Conservation (phyloP, 2,888 invertebrate species). For the Rotaria magnacalcarata region DNA sequence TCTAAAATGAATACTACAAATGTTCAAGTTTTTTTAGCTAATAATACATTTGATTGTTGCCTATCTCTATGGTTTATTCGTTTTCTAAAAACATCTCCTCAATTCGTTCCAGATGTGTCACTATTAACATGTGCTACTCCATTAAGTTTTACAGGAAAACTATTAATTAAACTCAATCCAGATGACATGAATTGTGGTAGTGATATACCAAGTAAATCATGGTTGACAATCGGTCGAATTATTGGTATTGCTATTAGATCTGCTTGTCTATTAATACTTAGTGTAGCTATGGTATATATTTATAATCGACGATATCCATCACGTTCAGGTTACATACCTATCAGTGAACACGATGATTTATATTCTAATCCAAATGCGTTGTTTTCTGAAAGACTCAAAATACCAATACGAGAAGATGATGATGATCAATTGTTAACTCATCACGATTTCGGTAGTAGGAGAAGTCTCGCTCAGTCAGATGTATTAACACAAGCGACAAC, state of each 20-base stretch:
- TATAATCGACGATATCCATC: not conserved
- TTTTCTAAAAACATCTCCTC: not conserved
- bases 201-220: not conserved
- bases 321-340: not conserved
- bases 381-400: not conserved
- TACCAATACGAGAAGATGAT: not conserved
- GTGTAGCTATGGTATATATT: not conserved
- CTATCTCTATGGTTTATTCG: not conserved
- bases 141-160: not conserved
- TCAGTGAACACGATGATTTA: not conserved
- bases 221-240: not conserved
- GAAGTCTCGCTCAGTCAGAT: not conserved
- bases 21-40: not conserved
- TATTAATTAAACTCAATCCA: not conserved
- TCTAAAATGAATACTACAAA: not conserved
- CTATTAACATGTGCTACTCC: not conserved
- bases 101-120: not conserved
- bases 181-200: not conserved
- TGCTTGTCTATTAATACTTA: not conserved
- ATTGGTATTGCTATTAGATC: not conserved
- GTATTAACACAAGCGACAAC: not conserved
- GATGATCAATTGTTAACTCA: not conserved
- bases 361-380: not conserved
- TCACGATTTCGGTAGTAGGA: not conserved
- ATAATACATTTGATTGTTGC: slow-evolving; percentile 6